Conservation (phyloP, 2,888 invertebrate species). For the Synergus laeviventris region DNA sequence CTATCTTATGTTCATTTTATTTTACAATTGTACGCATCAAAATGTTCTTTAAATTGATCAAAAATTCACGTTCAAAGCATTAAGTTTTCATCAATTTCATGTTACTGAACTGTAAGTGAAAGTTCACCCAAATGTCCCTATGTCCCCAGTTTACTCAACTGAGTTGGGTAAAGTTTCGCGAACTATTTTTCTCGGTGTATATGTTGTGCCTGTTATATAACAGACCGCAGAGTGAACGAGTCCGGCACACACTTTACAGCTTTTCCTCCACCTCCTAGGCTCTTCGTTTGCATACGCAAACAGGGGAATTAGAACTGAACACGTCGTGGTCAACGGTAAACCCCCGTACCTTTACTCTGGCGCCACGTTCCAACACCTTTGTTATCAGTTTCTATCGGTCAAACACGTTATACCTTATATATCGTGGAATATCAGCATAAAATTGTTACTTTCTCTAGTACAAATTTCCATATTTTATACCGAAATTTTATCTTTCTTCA, state of each 20-base stretch:
- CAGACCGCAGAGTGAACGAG: conserved; percentile 37
- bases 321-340: conserved; percentile 52
- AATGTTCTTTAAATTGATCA: too few species aligned
- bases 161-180: too few species aligned
- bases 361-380: conserved; percentile 20
- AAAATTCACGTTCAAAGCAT: too few species aligned
- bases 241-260: conserved; percentile 41
- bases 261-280: conserved; percentile 47
- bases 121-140: too few species aligned
- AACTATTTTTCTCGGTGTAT: too few species aligned
- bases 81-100: too few species aligned
- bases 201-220: conserved; percentile 41
- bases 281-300: conserved; percentile 71
- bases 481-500: not conserved
- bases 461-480: not conserved
- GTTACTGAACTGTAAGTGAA: too few species aligned
- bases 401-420: conserved; percentile 8
- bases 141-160: too few species aligned
- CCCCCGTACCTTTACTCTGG: conserved; percentile 4
- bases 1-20: too few species aligned
- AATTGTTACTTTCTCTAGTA: not conserved
- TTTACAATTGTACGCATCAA: too few species aligned
- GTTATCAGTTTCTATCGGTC: conserved; percentile 7
- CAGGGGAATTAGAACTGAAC: conserved; percentile 66
- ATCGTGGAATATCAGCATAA: not conserved